Evolutionary conservation across 2,113 vertebrate species (phyloP).

Genomic region (Entelurus aequoreus): DNA sequence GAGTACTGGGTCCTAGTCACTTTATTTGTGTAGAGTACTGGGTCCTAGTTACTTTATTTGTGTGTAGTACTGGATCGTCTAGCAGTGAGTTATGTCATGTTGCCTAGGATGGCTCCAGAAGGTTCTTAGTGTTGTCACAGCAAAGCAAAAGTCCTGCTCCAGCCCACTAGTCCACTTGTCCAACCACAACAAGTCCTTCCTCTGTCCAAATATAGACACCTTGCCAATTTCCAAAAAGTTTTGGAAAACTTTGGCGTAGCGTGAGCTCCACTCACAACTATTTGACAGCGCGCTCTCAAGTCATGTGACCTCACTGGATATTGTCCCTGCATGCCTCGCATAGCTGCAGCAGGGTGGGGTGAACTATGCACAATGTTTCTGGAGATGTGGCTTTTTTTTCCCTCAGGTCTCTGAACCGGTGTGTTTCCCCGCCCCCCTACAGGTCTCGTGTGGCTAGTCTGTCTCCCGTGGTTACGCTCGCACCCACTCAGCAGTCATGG

Average conservation of each 20-base stretch:
- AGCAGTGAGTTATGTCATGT: too few species aligned
- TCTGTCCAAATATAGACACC: constrained; percentile 6
- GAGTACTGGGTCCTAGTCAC: too few species aligned
- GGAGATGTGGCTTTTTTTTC: constrained; percentile 12
- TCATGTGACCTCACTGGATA: constrained; percentile 30
- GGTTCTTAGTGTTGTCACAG: not conserved
- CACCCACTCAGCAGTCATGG: constrained; percentile 34
- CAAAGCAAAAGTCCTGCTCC: constrained; percentile 1
- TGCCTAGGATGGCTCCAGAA: not conserved
- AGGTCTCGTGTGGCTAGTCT: constrained; percentile 34
- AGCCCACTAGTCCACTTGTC: constrained; percentile 9
- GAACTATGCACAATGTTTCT: not conserved
- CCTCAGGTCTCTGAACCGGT: constrained; percentile 1
- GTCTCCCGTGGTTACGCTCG: constrained; percentile 22
- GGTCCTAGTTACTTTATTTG: too few species aligned
- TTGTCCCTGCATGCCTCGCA: constrained; percentile 56
- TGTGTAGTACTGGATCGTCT: too few species aligned
- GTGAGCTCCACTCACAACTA: constrained; percentile 34
- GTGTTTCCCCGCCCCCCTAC: constrained; percentile 15
- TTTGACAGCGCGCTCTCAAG: constrained; percentile 36
- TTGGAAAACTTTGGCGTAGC: constrained; percentile 33
- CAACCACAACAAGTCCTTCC: constrained; percentile 27
- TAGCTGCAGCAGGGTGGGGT: constrained; percentile 37
- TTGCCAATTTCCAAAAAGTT: constrained; percentile 31
- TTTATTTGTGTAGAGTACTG: too few species aligned